Base-by-base conservation (phyloP, 2,113 vertebrate genomes). In the Seriola dumerili region DNA sequence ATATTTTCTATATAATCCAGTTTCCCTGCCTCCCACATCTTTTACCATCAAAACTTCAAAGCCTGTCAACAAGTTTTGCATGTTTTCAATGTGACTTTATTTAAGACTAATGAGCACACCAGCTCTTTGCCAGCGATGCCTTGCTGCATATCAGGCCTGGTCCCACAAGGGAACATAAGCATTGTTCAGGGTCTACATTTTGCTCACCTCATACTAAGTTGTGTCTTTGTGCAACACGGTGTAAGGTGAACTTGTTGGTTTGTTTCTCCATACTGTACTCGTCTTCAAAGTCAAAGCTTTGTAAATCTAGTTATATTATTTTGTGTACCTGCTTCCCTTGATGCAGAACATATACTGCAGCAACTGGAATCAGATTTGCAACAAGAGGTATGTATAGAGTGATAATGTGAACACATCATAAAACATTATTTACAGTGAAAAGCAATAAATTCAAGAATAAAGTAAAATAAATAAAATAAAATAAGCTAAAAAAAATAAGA, bases 41-140 rank as follows among this genome's bases (percentile, higher is more conserved):
- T 63, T 54, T 25, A 3, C 17, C 38, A 70, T 75, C 46, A 67
- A 25, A 80, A 57, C 58, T 76, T 55, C n/a, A 72, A 85, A 82
- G 76, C 12, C 42, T 67, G 42, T 67, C 23, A 82, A 57, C 72
- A 78, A 76, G 34, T 84, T 42, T 83, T 70, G 58, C 62, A 66
- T 75, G n/a, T 82, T 78, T 85, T 80, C 82, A 80, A 42, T 81
- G 69, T 88, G 85, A 88, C 88, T 91, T 91, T 91, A 79, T 88
- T 80, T 63, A 63, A 74, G 55, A 69, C 14, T 87, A 85, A 87
- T 73, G 73, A 87, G 85, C 66, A 78, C 52, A 65, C 55, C 68
- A 58, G 29, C 29, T 29, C 29, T 29, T 29, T 29, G 29, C 29
- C 29, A 29, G 42, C 1, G 34, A 77, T 80, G 74, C 65, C 55